Conservation (phyloP, 2,888 invertebrate genomes). For the Aspidiotus rigidus region DNA sequence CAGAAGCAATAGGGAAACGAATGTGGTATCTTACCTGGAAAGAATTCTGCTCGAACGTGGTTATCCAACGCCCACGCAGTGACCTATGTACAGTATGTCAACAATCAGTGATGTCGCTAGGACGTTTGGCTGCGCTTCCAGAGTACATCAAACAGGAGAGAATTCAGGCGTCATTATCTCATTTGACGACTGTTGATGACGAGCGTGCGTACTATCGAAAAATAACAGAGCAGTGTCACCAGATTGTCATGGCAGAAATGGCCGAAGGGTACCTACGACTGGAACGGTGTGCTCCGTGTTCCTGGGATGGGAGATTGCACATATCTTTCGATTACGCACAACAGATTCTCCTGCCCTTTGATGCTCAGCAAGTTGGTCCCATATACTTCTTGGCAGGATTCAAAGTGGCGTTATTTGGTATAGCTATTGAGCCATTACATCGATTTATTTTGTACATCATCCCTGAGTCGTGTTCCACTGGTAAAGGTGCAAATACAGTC, state of each 20-base stretch:
- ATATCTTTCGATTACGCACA: background rate
- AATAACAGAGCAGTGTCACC: background rate
- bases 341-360: background rate
- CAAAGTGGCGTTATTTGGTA: constrained; percentile 1
- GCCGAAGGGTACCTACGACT: no score
- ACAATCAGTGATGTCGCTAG: no score
- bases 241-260: background rate
- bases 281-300: background rate
- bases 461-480: background rate
- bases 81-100: no score
- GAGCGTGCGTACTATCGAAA: background rate
- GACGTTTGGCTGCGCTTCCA: no score
- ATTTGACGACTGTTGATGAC: background rate
- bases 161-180: background rate
- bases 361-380: constrained; percentile 12
- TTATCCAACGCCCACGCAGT: no score
- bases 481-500: constrained; percentile 3
- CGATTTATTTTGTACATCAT: background rate
- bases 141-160: background rate
- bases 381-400: constrained; percentile 8
- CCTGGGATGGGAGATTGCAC: no score
- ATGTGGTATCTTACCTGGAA: no score
- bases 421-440: background rate
- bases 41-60: no score
- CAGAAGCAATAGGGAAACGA: no score